Conservation (phyloP, 2,888 invertebrate genomes). For the Desoria tigrina region DNA sequence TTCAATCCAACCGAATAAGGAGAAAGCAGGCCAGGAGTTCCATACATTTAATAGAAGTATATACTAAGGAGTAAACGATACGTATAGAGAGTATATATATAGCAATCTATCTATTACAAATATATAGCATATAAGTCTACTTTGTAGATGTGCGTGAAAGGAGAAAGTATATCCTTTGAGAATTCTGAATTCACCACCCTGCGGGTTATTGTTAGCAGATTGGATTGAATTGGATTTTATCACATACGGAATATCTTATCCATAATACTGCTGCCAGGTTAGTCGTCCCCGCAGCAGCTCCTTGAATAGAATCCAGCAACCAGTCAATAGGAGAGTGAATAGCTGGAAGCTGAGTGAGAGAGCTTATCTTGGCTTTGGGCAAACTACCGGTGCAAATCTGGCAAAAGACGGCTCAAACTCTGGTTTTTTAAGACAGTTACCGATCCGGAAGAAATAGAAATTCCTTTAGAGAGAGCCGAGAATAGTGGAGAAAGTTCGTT, state of each 20-base stretch:
- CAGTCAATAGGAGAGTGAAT: constrained; percentile 3
- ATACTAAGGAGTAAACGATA: too few relatives aligned
- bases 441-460: constrained; percentile 10
- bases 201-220: constrained; percentile 11
- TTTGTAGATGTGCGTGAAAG: too few relatives aligned
- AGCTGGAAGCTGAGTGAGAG: neutral
- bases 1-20: constrained; percentile 8
- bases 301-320: too few relatives aligned
- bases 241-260: constrained; percentile 14
- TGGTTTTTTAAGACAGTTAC: constrained; percentile 11
- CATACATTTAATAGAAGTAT: too few relatives aligned
- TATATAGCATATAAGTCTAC: too few relatives aligned
- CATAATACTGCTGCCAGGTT: neutral
- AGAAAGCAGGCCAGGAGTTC: constrained; percentile 16
- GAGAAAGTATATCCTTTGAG: neutral
- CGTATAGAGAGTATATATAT: neutral
- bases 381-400: constrained; percentile 15
- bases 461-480: neutral
- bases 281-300: too few relatives aligned
- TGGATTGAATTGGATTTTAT: constrained; percentile 22
- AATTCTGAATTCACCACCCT: constrained; percentile 15
- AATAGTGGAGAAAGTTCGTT: neutral
- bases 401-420: neutral
- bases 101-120: too few relatives aligned
- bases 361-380: constrained; percentile 20